A percentile compares a stretch with the other conserved stretches of the same genome.
These are phyloP conservation scores for Tiphia femorata DNA, from an alignment of 2,888 invertebrate genomes.

Conservation along the genomic window DNA sequence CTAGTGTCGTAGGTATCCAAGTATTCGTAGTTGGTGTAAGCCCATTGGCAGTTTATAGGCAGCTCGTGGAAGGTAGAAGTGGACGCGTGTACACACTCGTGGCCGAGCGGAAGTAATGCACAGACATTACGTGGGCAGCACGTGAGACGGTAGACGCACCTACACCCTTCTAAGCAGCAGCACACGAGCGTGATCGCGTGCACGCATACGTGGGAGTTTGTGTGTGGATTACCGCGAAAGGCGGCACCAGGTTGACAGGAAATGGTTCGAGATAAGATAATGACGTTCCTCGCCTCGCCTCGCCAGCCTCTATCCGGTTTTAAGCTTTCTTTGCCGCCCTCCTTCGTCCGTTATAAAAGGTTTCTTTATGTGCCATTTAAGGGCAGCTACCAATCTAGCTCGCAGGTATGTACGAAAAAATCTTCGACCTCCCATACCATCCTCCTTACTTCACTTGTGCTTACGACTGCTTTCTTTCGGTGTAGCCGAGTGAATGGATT, in stretches of 20 bases:
- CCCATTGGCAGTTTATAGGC: too few species aligned
- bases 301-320: constrained; percentile 36
- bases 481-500: too few species aligned
- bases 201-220: constrained; percentile 22
- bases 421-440: too few species aligned
- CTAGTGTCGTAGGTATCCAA: too few species aligned
- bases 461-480: too few species aligned
- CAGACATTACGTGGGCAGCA: constrained; percentile 24
- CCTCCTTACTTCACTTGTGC: too few species aligned
- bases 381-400: constrained; percentile 19
- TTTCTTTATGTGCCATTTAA: constrained; percentile 17
- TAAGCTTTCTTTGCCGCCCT: constrained; percentile 53
- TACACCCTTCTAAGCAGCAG: constrained; percentile 10
- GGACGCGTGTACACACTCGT: constrained; percentile 42
- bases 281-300: constrained; percentile 50
- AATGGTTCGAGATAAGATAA: constrained; percentile 65
- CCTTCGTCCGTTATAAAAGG: constrained; percentile 31
- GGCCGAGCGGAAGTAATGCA: constrained; percentile 31
- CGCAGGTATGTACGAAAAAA: too few species aligned
- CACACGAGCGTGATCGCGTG: constrained; percentile 9
- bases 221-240: constrained; percentile 51
- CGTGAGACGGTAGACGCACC: constrained; percentile 39
- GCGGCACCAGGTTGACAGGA: constrained; percentile 63
- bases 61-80: too few species aligned
- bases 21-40: too few species aligned